Evolutionary conservation across 2,888 invertebrate genomes (phyloP).

Genomic region (Phyllotreta striolata): DNA sequence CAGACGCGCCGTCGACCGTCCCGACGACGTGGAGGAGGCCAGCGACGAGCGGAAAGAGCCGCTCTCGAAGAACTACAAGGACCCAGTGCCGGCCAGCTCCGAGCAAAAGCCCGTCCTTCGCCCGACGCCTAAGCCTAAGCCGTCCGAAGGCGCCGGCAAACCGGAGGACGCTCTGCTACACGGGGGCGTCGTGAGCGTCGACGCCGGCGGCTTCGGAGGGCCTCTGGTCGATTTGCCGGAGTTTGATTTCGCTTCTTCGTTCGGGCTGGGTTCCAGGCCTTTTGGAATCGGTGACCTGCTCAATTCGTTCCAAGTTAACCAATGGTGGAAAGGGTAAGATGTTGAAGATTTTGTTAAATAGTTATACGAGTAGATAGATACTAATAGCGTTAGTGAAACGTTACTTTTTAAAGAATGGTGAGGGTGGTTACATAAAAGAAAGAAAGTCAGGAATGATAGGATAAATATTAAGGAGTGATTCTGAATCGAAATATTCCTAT

Average conservation of each 20-base stretch:
- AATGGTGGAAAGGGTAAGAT: slow-evolving; percentile 43
- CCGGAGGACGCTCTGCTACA: slow-evolving; percentile 43
- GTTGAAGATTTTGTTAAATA: slow-evolving; percentile 12
- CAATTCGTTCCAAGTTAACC: slow-evolving; percentile 33
- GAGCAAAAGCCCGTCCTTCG: slow-evolving; percentile 49
- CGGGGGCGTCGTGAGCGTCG: slow-evolving; percentile 54
- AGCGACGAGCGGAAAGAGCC: slow-evolving; percentile 53
- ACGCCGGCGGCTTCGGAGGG: slow-evolving; percentile 43
- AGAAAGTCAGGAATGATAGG: too few species aligned
- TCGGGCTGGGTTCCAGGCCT: slow-evolving; percentile 32
- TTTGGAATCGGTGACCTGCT: slow-evolving; percentile 38
- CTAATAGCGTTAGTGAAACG: too few species aligned
- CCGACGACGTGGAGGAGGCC: slow-evolving; percentile 12
- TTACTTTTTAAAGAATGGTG: too few species aligned
- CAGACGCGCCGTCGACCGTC: slow-evolving; percentile 25
- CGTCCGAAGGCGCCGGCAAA: neutral
- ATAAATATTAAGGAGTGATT: too few species aligned
- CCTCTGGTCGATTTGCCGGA: slow-evolving; percentile 31
- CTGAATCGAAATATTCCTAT: too few species aligned
- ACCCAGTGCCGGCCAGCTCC: slow-evolving; percentile 46
- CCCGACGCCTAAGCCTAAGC: slow-evolving; percentile 41
- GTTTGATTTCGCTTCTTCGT: slow-evolving; percentile 34
- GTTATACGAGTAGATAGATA: too few species aligned
- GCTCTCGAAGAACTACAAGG: slow-evolving; percentile 54
- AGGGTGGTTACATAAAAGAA: too few species aligned